These are phyloP conservation scores for Eueides isabella DNA, from an alignment of 1,140 invertebrate genomes.

Conservation along the genomic window DNA sequence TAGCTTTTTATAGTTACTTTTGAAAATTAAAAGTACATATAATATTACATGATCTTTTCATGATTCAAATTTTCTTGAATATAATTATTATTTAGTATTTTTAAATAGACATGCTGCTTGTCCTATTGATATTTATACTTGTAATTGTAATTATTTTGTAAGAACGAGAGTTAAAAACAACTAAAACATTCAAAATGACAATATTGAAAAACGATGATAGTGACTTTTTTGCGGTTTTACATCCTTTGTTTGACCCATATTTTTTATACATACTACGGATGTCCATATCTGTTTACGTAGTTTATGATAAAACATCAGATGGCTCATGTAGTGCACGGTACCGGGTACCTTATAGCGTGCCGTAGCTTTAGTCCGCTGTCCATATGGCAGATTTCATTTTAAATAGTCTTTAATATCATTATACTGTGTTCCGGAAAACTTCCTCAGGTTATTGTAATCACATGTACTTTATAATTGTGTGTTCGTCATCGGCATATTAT, in stretches of 20 bases:
- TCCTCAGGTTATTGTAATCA: conserved; percentile 37
- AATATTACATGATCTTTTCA: no score
- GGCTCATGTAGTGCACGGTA: conserved; percentile 42
- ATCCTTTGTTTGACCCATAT: conserved; percentile 71
- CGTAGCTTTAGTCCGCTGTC: conserved; percentile 19
- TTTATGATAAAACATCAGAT: conserved; percentile 63
- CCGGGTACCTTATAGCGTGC: conserved; percentile 23
- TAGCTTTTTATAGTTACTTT: not conserved
- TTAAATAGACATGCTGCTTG: not conserved
- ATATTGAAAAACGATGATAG: conserved; percentile 1
- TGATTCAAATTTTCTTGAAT: no score
- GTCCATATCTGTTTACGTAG: conserved; percentile 57
- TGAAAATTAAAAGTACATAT: not conserved
- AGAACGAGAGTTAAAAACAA: conserved; percentile 27
- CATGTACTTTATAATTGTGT: not conserved
- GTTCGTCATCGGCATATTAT: not conserved
- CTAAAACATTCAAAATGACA: not conserved
- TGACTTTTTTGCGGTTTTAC: conserved; percentile 65
- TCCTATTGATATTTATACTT: not conserved
- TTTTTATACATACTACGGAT: conserved; percentile 59
- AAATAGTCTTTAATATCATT: conserved; percentile 24
- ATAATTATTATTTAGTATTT: no score
- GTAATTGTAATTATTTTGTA: not conserved
- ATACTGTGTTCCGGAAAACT: conserved; percentile 50
- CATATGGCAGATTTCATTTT: conserved; percentile 39